Percentiles rank a stretch among this genome's conserved stretches.
Conservation (phyloP, 2,113 vertebrate genomes). For the Zosterops pallidus region DNA sequence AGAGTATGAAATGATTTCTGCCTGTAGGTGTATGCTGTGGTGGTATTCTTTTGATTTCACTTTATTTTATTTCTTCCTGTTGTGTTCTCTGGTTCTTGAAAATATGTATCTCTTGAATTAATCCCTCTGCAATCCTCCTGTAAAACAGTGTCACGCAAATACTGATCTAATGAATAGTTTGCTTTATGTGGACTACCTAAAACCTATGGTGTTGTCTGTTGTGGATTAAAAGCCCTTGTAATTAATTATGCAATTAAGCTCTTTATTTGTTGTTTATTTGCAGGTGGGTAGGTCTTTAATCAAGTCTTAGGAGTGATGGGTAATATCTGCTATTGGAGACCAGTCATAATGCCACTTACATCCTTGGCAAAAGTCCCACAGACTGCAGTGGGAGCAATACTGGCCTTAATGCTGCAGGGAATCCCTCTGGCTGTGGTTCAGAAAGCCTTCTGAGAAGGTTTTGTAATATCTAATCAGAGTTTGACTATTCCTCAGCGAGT, state of each 20-base stretch:
- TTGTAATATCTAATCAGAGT: conserved; percentile 51
- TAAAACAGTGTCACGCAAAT: neutral
- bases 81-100: neutral
- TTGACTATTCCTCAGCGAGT: neutral
- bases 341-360: conserved; percentile 51
- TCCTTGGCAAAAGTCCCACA: conserved; percentile 55
- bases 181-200: conserved; percentile 19
- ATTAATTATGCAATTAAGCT: conserved; percentile 61
- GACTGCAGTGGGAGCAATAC: conserved; percentile 39
- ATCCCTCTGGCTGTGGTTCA: conserved; percentile 56
- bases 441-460: conserved; percentile 56
- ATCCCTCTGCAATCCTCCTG: neutral
- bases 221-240: conserved; percentile 43
- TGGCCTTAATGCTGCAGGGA: conserved; percentile 54
- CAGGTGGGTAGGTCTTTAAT: conserved; percentile 53
- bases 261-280: conserved; percentile 64
- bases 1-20: neutral
- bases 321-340: conserved; percentile 47
- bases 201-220: conserved; percentile 60
- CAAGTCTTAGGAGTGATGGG: conserved; percentile 34
- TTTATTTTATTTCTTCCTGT: neutral
- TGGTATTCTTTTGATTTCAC: neutral
- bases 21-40: neutral
- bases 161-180: neutral
- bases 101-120: neutral